Evolutionary conservation across 2,113 vertebrate genomes (phyloP).

Genomic region (Cavia aperea): DNA sequence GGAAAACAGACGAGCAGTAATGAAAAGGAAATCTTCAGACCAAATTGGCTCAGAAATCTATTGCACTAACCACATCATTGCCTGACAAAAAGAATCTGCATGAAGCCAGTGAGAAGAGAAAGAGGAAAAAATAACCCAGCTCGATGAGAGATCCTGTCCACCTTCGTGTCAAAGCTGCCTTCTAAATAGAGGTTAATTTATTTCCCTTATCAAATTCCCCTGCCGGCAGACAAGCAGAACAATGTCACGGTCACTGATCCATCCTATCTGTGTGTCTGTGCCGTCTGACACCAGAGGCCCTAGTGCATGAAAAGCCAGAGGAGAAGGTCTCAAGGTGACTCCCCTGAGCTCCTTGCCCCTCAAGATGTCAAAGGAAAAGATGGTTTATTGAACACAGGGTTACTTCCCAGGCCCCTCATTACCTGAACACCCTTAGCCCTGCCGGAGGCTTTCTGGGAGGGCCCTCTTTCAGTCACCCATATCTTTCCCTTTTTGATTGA

Average conservation of each 20-base stretch:
- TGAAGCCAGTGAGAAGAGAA: slow-evolving; percentile 25
- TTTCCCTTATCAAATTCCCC: slow-evolving; percentile 50
- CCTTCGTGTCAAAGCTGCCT: slow-evolving; percentile 17
- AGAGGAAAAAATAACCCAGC: slow-evolving; percentile 4
- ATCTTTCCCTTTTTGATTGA: neutral
- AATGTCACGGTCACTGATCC: slow-evolving; percentile 4
- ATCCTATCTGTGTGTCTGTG: neutral
- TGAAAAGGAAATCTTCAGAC: neutral
- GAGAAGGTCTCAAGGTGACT: neutral
- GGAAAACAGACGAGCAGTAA: neutral
- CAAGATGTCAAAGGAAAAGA: neutral
- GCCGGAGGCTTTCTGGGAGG: neutral
- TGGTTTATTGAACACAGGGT: neutral
- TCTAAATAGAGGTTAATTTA: slow-evolving; percentile 50
- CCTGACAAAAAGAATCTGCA: slow-evolving; percentile 47
- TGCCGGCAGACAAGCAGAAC: slow-evolving; percentile 49
- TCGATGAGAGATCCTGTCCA: neutral
- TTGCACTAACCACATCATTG: slow-evolving; percentile 20
- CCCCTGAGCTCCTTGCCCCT: neutral
- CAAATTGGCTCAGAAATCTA: slow-evolving; percentile 47
- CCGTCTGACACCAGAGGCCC: slow-evolving; percentile 14
- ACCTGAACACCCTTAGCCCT: neutral
- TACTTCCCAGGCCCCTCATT: neutral
- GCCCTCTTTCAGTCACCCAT: neutral
- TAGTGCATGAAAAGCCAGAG: neutral